These are phyloP conservation scores for Patella vulgata DNA, from an alignment of 1,140 invertebrate genomes.

Conservation along the genomic window DNA sequence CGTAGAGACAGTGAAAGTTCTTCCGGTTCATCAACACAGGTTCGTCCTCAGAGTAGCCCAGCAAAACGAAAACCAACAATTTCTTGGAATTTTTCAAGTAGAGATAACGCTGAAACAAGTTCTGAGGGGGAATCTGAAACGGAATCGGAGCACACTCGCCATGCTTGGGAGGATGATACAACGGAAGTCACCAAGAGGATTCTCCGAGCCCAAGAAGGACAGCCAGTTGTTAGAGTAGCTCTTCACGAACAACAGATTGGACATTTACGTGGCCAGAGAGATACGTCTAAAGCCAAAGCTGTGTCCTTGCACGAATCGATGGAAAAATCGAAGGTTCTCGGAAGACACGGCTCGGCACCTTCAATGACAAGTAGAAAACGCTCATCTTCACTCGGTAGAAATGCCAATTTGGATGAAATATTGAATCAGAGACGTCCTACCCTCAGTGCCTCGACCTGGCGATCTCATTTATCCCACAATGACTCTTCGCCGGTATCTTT, in stretches of 20 bases:
- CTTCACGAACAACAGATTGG: slow-evolving; percentile 5
- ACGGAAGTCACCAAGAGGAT: slow-evolving; percentile 23
- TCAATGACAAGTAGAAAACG: background rate
- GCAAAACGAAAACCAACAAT: slow-evolving; percentile 23
- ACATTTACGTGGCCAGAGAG: slow-evolving; percentile 15
- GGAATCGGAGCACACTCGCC: slow-evolving; percentile 19
- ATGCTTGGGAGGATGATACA: slow-evolving; percentile 25
- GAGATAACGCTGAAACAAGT: background rate
- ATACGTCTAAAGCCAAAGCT: slow-evolving; percentile 5
- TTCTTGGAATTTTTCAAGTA: slow-evolving; percentile 20
- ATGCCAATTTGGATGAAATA: slow-evolving; percentile 45
- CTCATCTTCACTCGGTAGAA: slow-evolving; percentile 8
- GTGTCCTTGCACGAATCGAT: slow-evolving; percentile 6
- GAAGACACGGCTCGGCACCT: background rate
- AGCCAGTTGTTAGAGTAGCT: slow-evolving; percentile 5
- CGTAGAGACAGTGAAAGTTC: slow-evolving; percentile 29
- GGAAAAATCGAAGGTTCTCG: slow-evolving; percentile 7
- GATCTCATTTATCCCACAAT: slow-evolving; percentile 35
- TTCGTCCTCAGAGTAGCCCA: slow-evolving; percentile 52
- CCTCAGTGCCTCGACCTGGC: slow-evolving; percentile 45
- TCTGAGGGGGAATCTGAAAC: background rate
- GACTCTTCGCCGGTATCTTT: slow-evolving; percentile 30
- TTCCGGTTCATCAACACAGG: slow-evolving; percentile 18
- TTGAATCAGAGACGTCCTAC: slow-evolving; percentile 42
- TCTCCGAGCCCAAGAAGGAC: slow-evolving; percentile 1